phyloP scores from a whole-genome alignment of 2,888 invertebrate species.

The Bursaphelenchus okinawaensis region DNA sequence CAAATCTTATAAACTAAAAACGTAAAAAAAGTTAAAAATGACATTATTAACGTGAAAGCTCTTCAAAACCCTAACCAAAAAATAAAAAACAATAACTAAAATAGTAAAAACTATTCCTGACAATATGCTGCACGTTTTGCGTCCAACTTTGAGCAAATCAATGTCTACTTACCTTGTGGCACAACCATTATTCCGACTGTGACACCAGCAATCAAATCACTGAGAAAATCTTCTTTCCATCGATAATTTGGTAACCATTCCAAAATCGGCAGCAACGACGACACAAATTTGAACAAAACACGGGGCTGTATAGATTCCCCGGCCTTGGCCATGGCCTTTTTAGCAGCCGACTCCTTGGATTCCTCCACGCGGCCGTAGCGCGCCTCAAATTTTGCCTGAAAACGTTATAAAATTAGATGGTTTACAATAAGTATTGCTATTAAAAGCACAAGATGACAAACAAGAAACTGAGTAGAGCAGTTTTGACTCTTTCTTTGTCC shows the following conservation, averaged over 20 bases:
- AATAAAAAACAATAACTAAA: no score
- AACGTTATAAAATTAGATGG: background rate
- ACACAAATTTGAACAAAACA: conserved; percentile 12
- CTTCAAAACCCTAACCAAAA: no score
- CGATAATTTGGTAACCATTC: conserved; percentile 46
- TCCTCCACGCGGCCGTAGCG: background rate
- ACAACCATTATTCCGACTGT: conserved; percentile 56
- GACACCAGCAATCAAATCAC: conserved; percentile 49
- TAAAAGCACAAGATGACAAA: background rate
- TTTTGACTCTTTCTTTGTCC: no score
- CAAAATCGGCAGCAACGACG: conserved; percentile 31
- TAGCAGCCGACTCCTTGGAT: conserved; percentile 2
- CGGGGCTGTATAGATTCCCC: background rate
- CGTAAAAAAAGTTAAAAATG: no score
- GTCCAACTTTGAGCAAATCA: no score
- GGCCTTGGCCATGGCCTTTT: conserved; percentile 11
- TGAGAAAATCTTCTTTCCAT: conserved; percentile 37
- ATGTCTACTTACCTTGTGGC: conserved; percentile 34
- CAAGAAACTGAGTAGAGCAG: no score
- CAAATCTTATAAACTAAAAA: no score
- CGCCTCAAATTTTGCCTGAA: conserved; percentile 10
- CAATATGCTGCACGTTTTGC: no score
- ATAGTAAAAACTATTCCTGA: no score
- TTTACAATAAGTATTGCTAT: background rate
- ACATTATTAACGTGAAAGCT: no score